A percentile compares a stretch with the other conserved stretches of the same genome.
Evolutionary conservation across 1,140 invertebrate species (phyloP).

Genomic region (Drosophila suzukii): DNA sequence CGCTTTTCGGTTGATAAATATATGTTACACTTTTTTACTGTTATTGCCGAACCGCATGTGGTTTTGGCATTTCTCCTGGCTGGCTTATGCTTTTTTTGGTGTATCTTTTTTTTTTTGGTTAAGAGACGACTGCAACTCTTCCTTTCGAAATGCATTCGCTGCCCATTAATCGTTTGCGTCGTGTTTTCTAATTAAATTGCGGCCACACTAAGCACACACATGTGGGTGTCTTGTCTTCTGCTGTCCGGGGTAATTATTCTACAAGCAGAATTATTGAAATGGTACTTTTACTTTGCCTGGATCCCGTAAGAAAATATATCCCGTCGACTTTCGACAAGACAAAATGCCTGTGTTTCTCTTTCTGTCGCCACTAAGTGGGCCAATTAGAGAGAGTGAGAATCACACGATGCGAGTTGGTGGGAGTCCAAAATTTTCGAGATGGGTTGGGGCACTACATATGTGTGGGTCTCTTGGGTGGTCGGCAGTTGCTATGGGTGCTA

Average conservation of each 20-base stretch:
- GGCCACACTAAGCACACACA: constrained; percentile 37
- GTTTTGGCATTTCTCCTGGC: constrained; percentile 56
- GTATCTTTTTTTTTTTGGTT: neutral
- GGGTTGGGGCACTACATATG: neutral
- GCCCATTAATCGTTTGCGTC: constrained; percentile 55
- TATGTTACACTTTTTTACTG: constrained; percentile 68
- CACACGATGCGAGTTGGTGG: constrained; percentile 29
- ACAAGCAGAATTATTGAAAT: constrained; percentile 60
- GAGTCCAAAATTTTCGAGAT: constrained; percentile 3
- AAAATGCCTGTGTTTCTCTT: constrained; percentile 13
- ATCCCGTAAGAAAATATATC: constrained; percentile 8
- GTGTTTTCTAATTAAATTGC: constrained; percentile 63
- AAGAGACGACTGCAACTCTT: constrained; percentile 47
- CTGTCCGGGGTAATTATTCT: constrained; percentile 52
- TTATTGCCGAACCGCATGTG: constrained; percentile 63
- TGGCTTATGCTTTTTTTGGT: constrained; percentile 1
- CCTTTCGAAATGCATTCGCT: constrained; percentile 57
- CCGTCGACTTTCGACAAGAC: constrained; percentile 27
- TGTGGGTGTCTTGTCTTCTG: constrained; percentile 50
- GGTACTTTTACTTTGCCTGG: constrained; percentile 54
- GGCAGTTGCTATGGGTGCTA: constrained; percentile 4
- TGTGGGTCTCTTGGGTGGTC: constrained; percentile 30
- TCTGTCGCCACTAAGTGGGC: constrained; percentile 39
- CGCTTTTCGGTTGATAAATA: constrained; percentile 61
- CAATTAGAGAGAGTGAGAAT: constrained; percentile 60